Evolutionary conservation across 2,888 invertebrate genomes (phyloP).

Genomic region (Campoletis raptor): DNA sequence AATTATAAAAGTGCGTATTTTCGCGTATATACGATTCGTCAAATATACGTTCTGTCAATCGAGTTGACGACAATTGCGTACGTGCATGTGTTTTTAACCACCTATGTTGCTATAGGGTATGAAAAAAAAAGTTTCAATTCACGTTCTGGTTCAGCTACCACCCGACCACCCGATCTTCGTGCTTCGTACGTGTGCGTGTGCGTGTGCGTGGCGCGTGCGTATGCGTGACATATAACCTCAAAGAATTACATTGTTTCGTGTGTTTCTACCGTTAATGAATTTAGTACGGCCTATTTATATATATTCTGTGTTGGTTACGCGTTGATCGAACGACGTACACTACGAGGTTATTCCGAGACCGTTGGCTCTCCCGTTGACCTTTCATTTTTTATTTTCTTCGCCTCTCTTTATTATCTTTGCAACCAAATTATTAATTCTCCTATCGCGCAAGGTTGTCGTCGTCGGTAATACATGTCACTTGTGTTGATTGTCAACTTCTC

Average conservation of each 20-base stretch:
- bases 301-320: constrained; percentile 33
- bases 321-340: constrained; percentile 30
- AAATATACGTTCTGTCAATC: constrained; percentile 28
- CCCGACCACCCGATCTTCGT: background rate
- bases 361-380: constrained; percentile 30
- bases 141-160: background rate
- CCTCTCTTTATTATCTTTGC: background rate
- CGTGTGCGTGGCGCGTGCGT: constrained; percentile 22
- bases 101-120: background rate
- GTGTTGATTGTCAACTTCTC: constrained; percentile 31
- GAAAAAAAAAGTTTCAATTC: constrained; percentile 10
- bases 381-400: constrained; percentile 23
- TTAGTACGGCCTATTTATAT: constrained; percentile 39
- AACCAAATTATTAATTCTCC: constrained; percentile 8
- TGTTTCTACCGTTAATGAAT: constrained; percentile 48
- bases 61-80: constrained; percentile 24
- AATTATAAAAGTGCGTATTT: constrained; percentile 49
- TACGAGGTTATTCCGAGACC: constrained; percentile 26
- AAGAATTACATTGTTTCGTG: constrained; percentile 58
- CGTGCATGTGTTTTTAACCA: background rate
- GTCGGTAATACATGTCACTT: constrained; percentile 40
- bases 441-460: background rate
- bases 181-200: constrained; percentile 31
- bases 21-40: background rate
- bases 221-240: constrained; percentile 78